Conservation (phyloP, 2,113 vertebrate species). For the Antennarius striatus region DNA sequence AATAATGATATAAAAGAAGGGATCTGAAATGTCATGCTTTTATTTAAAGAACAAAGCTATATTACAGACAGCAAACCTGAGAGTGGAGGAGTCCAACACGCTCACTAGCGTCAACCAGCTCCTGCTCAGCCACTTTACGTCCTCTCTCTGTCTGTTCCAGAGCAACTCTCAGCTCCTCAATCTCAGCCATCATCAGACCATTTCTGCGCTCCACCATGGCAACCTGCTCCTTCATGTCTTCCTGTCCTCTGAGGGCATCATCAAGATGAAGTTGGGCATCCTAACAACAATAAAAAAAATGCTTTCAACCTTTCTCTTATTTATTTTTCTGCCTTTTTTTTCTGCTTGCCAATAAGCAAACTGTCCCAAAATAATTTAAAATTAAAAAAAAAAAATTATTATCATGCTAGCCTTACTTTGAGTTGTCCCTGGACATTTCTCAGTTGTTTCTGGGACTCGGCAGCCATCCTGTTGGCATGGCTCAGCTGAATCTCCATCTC, state of each 20-base stretch:
- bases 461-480: constrained; percentile 78
- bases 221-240: constrained; percentile 87
- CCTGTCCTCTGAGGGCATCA: constrained; percentile 82
- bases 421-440: constrained; percentile 76
- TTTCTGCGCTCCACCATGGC: constrained; percentile 84
- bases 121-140: constrained; percentile 89
- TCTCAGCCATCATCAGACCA: constrained; percentile 65
- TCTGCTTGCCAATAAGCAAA: too few species aligned
- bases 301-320: background rate
- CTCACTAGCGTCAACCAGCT: constrained; percentile 87
- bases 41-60: too few species aligned
- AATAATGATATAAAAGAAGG: too few species aligned
- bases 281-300: constrained; percentile 54
- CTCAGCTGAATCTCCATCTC: constrained; percentile 77
- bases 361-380: background rate
- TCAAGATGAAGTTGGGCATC: constrained; percentile 89
- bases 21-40: too few species aligned
- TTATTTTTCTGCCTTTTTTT: background rate
- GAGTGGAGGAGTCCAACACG: constrained; percentile 90
- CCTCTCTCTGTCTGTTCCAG: constrained; percentile 74
- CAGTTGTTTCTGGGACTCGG: constrained; percentile 81
- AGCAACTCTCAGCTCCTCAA: constrained; percentile 68
- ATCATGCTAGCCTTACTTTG: constrained; percentile 61
- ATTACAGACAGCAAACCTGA: constrained; percentile 75
- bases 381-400: background rate